A percentile compares a stretch with the other conserved stretches of the same genome.
phyloP scores from a whole-genome alignment of 2,888 invertebrate species.

The Lydus trimaculatus region DNA sequence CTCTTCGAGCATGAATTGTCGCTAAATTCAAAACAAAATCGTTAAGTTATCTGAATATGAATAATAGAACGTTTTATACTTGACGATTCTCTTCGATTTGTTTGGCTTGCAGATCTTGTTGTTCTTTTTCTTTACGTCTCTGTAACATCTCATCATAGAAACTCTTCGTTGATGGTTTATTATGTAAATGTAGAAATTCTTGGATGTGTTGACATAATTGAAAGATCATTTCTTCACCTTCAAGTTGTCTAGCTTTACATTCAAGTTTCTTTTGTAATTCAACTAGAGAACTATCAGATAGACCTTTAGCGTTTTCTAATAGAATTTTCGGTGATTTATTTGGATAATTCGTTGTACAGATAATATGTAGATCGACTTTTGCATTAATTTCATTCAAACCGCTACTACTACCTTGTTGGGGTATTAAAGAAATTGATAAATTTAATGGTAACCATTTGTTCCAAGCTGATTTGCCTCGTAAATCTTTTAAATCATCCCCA shows the following conservation, averaged over 20 bases:
- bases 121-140: constrained; percentile 71
- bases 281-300: constrained; percentile 74
- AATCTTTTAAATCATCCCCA: constrained; percentile 73
- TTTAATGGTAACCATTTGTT: constrained; percentile 79
- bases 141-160: constrained; percentile 92
- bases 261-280: constrained; percentile 70
- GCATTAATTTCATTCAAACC: constrained; percentile 72
- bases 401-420: constrained; percentile 77
- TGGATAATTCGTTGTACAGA: constrained; percentile 81
- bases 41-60: not conserved
- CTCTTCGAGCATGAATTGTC: constrained; percentile 76
- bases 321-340: constrained; percentile 74
- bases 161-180: constrained; percentile 81
- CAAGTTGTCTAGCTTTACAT: constrained; percentile 64
- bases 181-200: constrained; percentile 80
- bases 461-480: constrained; percentile 67
- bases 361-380: constrained; percentile 77
- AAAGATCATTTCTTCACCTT: constrained; percentile 88
- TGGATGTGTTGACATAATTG: constrained; percentile 81
- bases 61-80: constrained; percentile 45
- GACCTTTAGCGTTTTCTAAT: constrained; percentile 78
- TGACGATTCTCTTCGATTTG: constrained; percentile 72
- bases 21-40: constrained; percentile 56
- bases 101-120: constrained; percentile 68
- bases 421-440: constrained; percentile 75